A percentile compares a stretch with the other conserved stretches of the same genome.
Conservation (phyloP, 1,140 invertebrate species). For the Bombus sylvicola region DNA sequence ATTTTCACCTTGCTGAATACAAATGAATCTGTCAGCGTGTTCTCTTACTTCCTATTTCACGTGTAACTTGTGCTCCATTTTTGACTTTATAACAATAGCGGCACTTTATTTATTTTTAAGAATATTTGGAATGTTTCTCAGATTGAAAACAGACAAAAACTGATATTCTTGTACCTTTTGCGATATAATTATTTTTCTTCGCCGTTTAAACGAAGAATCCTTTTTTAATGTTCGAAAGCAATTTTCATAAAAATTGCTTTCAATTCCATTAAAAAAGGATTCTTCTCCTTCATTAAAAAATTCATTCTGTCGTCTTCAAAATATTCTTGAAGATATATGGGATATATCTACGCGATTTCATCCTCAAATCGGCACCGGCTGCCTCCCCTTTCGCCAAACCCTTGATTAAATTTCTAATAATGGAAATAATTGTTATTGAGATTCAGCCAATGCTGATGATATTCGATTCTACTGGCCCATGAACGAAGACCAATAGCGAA, state of each 20-base stretch:
- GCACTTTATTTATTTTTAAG: neutral
- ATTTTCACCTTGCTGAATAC: constrained; percentile 72
- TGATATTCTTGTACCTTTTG: no score
- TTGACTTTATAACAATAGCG: neutral
- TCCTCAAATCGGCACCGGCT: constrained; percentile 51
- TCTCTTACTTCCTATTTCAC: constrained; percentile 62
- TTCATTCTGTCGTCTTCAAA: constrained; percentile 8
- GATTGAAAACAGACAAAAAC: neutral
- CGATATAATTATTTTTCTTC: no score
- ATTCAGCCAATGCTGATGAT: constrained; percentile 59
- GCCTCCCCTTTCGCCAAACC: constrained; percentile 24
- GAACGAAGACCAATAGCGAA: constrained; percentile 31
- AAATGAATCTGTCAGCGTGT: constrained; percentile 72
- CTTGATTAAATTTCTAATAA: constrained; percentile 80
- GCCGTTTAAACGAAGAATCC: neutral
- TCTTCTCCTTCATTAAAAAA: constrained; percentile 30
- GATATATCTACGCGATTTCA: constrained; percentile 34
- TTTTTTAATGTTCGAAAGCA: neutral
- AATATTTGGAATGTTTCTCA: neutral
- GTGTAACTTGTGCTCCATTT: constrained; percentile 11
- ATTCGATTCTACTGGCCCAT: constrained; percentile 50
- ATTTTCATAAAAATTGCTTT: no score
- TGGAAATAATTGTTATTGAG: constrained; percentile 79
- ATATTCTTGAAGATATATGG: constrained; percentile 57
- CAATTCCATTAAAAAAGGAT: no score